These are phyloP conservation scores for Pandemis corylana DNA, from an alignment of 2,888 invertebrate species.

Conservation along the genomic window DNA sequence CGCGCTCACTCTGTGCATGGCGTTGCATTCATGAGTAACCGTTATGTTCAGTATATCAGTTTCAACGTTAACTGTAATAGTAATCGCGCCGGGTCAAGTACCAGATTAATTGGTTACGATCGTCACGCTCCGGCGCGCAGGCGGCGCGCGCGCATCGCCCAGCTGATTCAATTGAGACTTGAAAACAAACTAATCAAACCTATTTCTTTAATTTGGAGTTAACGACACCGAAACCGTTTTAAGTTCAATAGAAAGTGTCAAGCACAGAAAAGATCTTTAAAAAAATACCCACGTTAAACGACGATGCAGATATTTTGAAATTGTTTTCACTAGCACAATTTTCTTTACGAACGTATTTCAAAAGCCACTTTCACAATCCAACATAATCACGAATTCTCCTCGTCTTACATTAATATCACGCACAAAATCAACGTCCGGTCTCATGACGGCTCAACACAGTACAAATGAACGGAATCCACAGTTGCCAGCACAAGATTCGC, in stretches of 20 bases:
- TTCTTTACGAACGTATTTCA: conserved; percentile 46
- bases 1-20: background rate
- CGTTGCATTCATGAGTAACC: conserved; percentile 8
- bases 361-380: conserved; percentile 67
- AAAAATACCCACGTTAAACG: conserved; percentile 49
- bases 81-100: conserved; percentile 50
- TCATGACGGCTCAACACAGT: conserved; percentile 59
- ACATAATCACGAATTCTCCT: conserved; percentile 58
- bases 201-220: conserved; percentile 40
- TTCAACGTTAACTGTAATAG: conserved; percentile 40
- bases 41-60: conserved; percentile 30
- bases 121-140: conserved; percentile 63
- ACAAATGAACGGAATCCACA: conserved; percentile 41
- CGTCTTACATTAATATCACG: conserved; percentile 46
- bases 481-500: conserved; percentile 66
- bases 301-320: conserved; percentile 48
- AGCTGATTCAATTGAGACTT: conserved; percentile 57
- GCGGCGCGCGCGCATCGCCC: conserved; percentile 62
- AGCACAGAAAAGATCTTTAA: conserved; percentile 33
- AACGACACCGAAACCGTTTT: background rate
- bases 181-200: conserved; percentile 47
- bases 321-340: conserved; percentile 51
- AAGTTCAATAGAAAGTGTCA: background rate
- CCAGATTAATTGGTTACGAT: conserved; percentile 48
- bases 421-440: conserved; percentile 53